These are phyloP conservation scores for Aleiodes alternator DNA, from an alignment of 2,888 invertebrate genomes.

Conservation along the genomic window DNA sequence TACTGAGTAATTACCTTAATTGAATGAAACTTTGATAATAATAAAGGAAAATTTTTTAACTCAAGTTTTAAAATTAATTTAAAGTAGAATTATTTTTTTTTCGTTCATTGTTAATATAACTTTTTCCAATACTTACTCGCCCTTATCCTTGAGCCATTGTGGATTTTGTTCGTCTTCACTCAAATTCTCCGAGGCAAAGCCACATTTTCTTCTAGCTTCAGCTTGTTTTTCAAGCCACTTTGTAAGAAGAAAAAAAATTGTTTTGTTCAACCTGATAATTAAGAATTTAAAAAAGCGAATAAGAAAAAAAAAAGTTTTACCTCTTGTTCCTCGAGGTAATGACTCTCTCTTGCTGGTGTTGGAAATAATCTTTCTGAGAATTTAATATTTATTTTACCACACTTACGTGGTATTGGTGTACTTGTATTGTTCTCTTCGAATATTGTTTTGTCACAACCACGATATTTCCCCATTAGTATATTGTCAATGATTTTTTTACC, in stretches of 20 bases:
- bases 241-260: slow-evolving; percentile 26
- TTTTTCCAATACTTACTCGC: slow-evolving; percentile 77
- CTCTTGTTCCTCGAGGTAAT: slow-evolving; percentile 83
- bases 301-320: slow-evolving; percentile 62
- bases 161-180: slow-evolving; percentile 89
- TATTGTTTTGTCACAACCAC: slow-evolving; percentile 55
- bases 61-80: background rate
- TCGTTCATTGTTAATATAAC: background rate
- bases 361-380: slow-evolving; percentile 88
- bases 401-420: slow-evolving; percentile 79
- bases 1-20: background rate
- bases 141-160: slow-evolving; percentile 88
- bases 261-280: slow-evolving; percentile 15
- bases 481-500: slow-evolving; percentile 39
- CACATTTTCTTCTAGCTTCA: slow-evolving; percentile 81
- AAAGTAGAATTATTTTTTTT: background rate
- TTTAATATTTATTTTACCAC: slow-evolving; percentile 79
- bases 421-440: slow-evolving; percentile 72
- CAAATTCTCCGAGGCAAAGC: slow-evolving; percentile 84
- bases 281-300: background rate
- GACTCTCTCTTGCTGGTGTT: slow-evolving; percentile 88
- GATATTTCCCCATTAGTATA: slow-evolving; percentile 44
- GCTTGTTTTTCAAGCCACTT: slow-evolving; percentile 88
- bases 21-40: slow-evolving; percentile 1
- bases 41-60: background rate